Percentiles rank a stretch among this genome's conserved stretches.
Evolutionary conservation across 1,140 invertebrate species (phyloP).

Genomic region (Camponotus floridanus): DNA sequence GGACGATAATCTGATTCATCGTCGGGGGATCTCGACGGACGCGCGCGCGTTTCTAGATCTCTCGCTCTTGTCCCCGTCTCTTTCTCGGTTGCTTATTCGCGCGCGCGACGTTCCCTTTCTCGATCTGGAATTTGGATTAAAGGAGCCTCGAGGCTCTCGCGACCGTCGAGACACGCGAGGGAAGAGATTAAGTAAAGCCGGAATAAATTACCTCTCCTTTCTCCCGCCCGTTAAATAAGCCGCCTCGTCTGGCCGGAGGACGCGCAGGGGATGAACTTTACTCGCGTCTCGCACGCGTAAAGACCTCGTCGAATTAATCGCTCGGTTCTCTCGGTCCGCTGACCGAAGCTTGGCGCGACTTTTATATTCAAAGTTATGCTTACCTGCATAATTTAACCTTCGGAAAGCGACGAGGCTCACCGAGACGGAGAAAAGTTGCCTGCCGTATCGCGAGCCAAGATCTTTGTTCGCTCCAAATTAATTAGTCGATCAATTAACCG

Average conservation of each 20-base stretch:
- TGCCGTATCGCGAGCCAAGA: neutral
- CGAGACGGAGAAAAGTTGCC: neutral
- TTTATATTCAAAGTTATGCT: constrained; percentile 32
- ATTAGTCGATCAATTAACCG: constrained; percentile 63
- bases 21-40: constrained; percentile 69
- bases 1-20: constrained; percentile 55
- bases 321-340: neutral
- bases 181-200: constrained; percentile 73
- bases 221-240: constrained; percentile 62
- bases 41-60: constrained; percentile 58
- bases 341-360: neutral
- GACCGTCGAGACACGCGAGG: constrained; percentile 61
- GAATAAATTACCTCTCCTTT: constrained; percentile 76
- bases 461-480: constrained; percentile 55
- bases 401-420: constrained; percentile 6
- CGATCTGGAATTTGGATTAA: constrained; percentile 75
- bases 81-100: constrained; percentile 7
- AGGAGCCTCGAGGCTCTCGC: constrained; percentile 40
- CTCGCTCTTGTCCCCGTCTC: constrained; percentile 29
- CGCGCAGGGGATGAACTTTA: constrained; percentile 61
- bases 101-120: constrained; percentile 19
- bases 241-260: constrained; percentile 68
- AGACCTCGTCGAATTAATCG: constrained; percentile 61
- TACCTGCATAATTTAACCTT: neutral
- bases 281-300: constrained; percentile 62